Percentiles rank a stretch among this genome's conserved stretches.
These are phyloP conservation scores for Odocoileus hemionus DNA, from an alignment of 2,113 vertebrate genomes.

Conservation along the genomic window DNA sequence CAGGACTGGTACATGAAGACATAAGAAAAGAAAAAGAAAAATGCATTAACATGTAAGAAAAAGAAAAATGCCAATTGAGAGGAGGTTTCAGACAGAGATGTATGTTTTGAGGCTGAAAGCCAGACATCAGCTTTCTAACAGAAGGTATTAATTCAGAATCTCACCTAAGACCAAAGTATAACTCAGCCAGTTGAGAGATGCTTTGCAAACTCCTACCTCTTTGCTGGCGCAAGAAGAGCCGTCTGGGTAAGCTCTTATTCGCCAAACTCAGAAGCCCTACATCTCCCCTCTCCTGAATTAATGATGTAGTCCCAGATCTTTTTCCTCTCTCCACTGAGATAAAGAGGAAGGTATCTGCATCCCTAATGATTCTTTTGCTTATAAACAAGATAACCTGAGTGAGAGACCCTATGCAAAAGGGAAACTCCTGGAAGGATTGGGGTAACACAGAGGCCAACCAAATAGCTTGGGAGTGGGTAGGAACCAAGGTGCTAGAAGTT, in stretches of 20 bases:
- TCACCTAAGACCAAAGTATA: neutral
- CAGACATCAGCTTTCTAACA: neutral
- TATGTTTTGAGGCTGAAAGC: neutral
- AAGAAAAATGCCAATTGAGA: neutral
- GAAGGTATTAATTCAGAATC: neutral
- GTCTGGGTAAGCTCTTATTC: neutral
- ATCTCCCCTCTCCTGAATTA: neutral
- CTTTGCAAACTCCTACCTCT: neutral
- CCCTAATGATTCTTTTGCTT: neutral
- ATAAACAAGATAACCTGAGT: neutral
- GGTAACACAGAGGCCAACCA: neutral
- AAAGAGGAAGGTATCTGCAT: neutral
- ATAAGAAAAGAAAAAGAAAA: neutral
- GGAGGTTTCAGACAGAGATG: neutral
- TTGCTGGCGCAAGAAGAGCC: neutral
- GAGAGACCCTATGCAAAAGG: neutral
- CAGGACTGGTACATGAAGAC: neutral
- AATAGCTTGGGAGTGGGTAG: neutral
- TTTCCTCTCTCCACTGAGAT: neutral
- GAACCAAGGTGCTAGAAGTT: neutral
- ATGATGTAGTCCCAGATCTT: neutral
- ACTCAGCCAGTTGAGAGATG: neutral
- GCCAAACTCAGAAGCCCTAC: neutral
- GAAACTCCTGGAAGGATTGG: constrained; percentile 10
- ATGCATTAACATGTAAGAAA: neutral